Percentiles rank a stretch among this genome's conserved stretches.
These are phyloP conservation scores for Polia nebulosa DNA, from an alignment of 2,888 invertebrate genomes.

Conservation along the genomic window DNA sequence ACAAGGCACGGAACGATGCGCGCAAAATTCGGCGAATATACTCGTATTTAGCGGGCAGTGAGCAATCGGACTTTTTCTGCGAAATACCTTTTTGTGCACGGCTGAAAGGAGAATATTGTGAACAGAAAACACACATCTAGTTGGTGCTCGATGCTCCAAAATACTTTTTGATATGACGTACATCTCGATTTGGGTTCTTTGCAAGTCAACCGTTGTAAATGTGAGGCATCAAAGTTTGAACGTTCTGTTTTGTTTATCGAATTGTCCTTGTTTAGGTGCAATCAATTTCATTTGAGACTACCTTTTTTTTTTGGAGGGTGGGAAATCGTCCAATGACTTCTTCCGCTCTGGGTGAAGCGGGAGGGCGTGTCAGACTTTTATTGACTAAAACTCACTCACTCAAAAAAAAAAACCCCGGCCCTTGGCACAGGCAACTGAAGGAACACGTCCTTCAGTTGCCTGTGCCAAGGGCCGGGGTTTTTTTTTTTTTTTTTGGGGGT, in stretches of 20 bases:
- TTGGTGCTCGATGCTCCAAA: conserved; percentile 14
- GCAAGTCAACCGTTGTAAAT: background rate
- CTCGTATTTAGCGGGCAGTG: conserved; percentile 27
- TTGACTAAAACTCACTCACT: too few species aligned
- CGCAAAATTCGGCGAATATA: conserved; percentile 11
- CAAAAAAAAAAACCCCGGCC: too few species aligned
- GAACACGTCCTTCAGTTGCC: too few species aligned
- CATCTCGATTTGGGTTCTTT: conserved; percentile 15
- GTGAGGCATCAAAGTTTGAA: background rate
- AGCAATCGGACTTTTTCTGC: conserved; percentile 41
- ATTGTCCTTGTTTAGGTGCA: background rate
- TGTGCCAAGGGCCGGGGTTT: too few species aligned
- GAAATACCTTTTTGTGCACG: conserved; percentile 44
- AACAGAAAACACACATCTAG: conserved; percentile 10
- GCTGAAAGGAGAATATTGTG: conserved; percentile 42
- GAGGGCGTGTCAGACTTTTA: too few species aligned
- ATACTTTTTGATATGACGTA: conserved; percentile 23
- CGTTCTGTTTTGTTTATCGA: background rate
- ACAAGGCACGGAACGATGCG: conserved; percentile 3
- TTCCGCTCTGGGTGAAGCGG: too few species aligned
- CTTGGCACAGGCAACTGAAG: too few species aligned
- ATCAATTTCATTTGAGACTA: background rate
- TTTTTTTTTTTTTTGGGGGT: too few species aligned
- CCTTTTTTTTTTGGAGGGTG: too few species aligned
- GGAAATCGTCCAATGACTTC: too few species aligned